These are phyloP conservation scores for Marcusenius ussheri DNA, from an alignment of 2,113 vertebrate genomes.

Conservation along the genomic window DNA sequence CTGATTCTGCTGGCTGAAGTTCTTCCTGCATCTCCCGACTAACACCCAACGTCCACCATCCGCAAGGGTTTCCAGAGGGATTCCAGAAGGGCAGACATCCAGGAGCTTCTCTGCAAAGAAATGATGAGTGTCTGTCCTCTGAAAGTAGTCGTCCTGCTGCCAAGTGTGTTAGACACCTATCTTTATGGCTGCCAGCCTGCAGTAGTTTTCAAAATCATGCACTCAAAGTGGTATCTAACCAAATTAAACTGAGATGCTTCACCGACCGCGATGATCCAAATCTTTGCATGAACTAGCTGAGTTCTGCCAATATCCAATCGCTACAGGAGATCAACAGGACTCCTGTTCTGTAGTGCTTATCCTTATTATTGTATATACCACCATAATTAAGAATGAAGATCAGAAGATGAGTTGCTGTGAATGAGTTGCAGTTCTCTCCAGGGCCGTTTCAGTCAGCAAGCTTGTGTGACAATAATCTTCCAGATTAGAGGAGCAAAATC, in stretches of 20 bases:
- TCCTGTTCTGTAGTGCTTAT: constrained; percentile 18
- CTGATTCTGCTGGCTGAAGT: constrained; percentile 16
- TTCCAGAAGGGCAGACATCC: constrained; percentile 17
- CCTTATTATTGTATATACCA: constrained; percentile 21
- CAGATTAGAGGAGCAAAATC: constrained; percentile 68
- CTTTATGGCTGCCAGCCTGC: constrained; percentile 26
- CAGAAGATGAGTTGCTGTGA: constrained; percentile 47
- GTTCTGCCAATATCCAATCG: neutral
- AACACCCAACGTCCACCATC: constrained; percentile 40
- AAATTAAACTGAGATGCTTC: constrained; percentile 38
- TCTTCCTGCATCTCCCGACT: constrained; percentile 51
- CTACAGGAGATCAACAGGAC: constrained; percentile 20
- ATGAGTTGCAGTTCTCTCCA: constrained; percentile 35
- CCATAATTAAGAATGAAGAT: constrained; percentile 5
- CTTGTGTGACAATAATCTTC: constrained; percentile 59
- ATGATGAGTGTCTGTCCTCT: neutral
- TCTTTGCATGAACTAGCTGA: constrained; percentile 22
- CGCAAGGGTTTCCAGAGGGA: constrained; percentile 28
- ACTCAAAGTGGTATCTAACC: constrained; percentile 18
- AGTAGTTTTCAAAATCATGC: constrained; percentile 33
- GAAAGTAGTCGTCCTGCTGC: neutral
- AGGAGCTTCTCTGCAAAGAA: constrained; percentile 24
- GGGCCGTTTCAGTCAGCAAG: constrained; percentile 42
- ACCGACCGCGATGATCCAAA: constrained; percentile 20
- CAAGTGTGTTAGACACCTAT: constrained; percentile 17